Evolutionary conservation across 2,113 vertebrate species (phyloP).

Genomic region (Corythaixoides concolor): DNA sequence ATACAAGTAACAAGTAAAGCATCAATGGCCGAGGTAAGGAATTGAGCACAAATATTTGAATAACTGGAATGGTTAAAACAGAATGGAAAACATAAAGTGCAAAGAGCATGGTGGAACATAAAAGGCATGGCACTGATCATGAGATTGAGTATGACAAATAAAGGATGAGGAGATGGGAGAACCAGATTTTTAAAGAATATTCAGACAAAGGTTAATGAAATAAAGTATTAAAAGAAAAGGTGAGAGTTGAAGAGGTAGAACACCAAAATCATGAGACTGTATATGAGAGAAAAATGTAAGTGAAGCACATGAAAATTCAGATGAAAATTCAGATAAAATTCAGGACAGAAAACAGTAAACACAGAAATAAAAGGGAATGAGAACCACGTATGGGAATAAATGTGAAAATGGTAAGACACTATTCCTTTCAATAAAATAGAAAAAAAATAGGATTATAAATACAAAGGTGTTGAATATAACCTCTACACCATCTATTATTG

Average conservation of each 20-base stretch:
- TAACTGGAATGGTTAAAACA: not conserved
- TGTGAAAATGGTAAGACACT: not conserved
- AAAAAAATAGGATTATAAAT: not conserved
- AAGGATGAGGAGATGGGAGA: not conserved
- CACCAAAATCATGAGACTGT: not conserved
- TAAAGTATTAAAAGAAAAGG: not conserved
- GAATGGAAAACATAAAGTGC: not conserved
- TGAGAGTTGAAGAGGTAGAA: not conserved
- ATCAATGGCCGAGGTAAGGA: accelerated
- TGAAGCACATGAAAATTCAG: not conserved
- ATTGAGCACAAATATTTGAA: not conserved
- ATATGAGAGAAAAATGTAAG: not conserved
- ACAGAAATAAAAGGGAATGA: not conserved
- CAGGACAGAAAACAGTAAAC: not conserved
- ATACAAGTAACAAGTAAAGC: not conserved
- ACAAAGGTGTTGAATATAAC: not conserved
- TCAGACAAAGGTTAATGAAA: not conserved
- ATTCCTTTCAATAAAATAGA: not conserved
- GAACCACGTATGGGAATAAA: accelerated
- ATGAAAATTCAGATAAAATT: not conserved
- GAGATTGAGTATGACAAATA: not conserved
- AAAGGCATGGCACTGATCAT: accelerated
- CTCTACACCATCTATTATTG: not conserved
- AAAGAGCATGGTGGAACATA: not conserved
- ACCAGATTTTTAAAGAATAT: not conserved